These are phyloP conservation scores for Lamellibrachia luymesi DNA, from an alignment of 1,140 invertebrate genomes.

Conservation along the genomic window DNA sequence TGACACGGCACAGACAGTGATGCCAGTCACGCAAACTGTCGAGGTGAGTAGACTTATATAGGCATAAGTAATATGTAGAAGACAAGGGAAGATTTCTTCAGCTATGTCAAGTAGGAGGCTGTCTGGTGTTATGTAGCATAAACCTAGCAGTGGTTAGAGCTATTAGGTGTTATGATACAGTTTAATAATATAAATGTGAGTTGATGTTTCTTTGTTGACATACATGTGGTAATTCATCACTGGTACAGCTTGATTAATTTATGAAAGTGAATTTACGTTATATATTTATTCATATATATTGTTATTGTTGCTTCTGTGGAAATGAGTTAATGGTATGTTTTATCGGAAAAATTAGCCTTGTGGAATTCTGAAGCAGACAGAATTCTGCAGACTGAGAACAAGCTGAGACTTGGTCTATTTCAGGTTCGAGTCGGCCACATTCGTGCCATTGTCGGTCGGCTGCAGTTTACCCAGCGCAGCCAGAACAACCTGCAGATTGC, in stretches of 20 bases:
- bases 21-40: background rate
- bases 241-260: background rate
- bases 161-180: background rate
- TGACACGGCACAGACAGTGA: background rate
- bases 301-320: background rate
- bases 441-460: constrained; percentile 37
- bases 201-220: background rate
- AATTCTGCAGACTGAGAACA: background rate
- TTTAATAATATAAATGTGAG: background rate
- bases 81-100: background rate
- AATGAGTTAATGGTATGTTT: background rate
- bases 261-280: background rate
- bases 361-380: background rate
- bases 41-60: background rate
- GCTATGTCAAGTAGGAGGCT: background rate
- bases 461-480: constrained; percentile 29
- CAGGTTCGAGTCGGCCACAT: constrained; percentile 43
- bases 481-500: background rate
- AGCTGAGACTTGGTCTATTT: constrained; percentile 13
- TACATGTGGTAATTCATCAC: background rate
- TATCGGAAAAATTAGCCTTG: background rate
- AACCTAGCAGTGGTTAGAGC: background rate
- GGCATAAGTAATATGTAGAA: background rate
- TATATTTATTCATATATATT: background rate
- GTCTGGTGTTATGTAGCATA: background rate